These are phyloP conservation scores for Coleophora flavipennella DNA, from an alignment of 2,888 invertebrate species.

Conservation along the genomic window DNA sequence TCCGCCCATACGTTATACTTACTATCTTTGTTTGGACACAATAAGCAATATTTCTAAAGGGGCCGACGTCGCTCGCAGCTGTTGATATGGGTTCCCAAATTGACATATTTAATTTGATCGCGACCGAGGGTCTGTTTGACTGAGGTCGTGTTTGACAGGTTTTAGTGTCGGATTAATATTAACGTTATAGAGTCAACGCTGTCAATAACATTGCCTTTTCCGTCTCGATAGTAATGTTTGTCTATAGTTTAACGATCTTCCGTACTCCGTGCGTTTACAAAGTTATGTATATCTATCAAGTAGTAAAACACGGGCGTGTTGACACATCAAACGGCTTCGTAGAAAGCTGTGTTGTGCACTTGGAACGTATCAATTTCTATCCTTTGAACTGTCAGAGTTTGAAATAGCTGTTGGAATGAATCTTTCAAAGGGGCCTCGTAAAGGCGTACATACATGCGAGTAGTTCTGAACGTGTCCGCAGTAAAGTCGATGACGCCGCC, in stretches of 20 bases:
- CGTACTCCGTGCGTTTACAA: constrained; percentile 16
- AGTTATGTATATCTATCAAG: constrained; percentile 11
- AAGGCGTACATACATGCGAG: constrained; percentile 47
- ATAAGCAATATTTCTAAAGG: constrained; percentile 73
- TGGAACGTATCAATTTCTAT: constrained; percentile 55
- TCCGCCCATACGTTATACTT: constrained; percentile 73
- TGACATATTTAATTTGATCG: constrained; percentile 74
- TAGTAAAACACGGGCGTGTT: constrained; percentile 22
- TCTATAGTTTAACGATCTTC: constrained; percentile 28
- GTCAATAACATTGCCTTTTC: constrained; percentile 45
- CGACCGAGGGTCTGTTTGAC: constrained; percentile 55
- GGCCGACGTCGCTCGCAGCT: constrained; percentile 69
- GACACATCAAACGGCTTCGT: constrained; percentile 56
- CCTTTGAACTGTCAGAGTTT: constrained; percentile 39
- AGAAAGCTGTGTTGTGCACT: constrained; percentile 25
- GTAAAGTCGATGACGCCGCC: constrained; percentile 49
- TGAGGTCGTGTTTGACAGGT: constrained; percentile 65
- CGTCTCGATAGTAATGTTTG: constrained; percentile 24
- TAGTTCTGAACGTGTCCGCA: constrained; percentile 61
- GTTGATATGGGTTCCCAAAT: constrained; percentile 72
- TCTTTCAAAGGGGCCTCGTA: constrained; percentile 52
- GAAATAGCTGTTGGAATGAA: constrained; percentile 19
- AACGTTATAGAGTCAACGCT: constrained; percentile 53
- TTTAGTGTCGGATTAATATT: constrained; percentile 70
- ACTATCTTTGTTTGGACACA: constrained; percentile 74